Evolutionary conservation across 1,140 invertebrate species (phyloP), one percentile per base, ranked within the genome.

Genomic region (Diabrotica undecimpunctata): DNA sequence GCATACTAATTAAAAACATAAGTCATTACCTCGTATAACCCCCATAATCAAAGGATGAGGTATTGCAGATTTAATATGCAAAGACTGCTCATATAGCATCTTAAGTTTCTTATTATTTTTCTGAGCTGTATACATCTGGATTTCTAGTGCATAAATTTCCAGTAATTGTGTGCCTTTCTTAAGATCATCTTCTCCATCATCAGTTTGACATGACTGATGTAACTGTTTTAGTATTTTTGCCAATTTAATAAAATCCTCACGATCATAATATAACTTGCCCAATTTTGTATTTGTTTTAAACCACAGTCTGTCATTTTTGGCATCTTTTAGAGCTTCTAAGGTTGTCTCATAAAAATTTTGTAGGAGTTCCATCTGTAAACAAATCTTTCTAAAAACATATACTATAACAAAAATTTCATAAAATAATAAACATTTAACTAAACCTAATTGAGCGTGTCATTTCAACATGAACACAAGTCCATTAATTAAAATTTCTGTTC

Each of bases 291-390:
- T 99, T 6, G 98, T 99, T 83, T 99, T 99, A 79, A 99, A 99
- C 98, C 98, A 99, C 41, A 99, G 81, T 71, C 98, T 85, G 82
- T 99, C 98, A 83, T 99, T 99, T 80, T 99, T 99, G 0, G 96
- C 95, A 87, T 99, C 95, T 80, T 97, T 97, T 58, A 99, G 82
- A 39, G 97, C 96, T 82, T 99, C 96, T 76, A 99, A 82, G 4
- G 97, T 99, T 35, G 97, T 99, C 83, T 99, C 96, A 83, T 99
- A 99, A 80, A 99, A 99, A 79, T 99, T 93, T 86, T 99, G 97
- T 35, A 99, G 80, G n/a, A 99, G 81, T 78, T 97, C 95, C 95
- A 99, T 99, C 93, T 98, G 78, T 74, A 79, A 71, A 50, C 54
- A 61, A 13, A 54, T 12, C 12, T 2, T 11, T 10, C 5, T 1